Percentiles rank a stretch among this genome's conserved stretches.
Evolutionary conservation across 2,888 invertebrate genomes (phyloP).

Genomic region (Philhelius pedissequus): DNA sequence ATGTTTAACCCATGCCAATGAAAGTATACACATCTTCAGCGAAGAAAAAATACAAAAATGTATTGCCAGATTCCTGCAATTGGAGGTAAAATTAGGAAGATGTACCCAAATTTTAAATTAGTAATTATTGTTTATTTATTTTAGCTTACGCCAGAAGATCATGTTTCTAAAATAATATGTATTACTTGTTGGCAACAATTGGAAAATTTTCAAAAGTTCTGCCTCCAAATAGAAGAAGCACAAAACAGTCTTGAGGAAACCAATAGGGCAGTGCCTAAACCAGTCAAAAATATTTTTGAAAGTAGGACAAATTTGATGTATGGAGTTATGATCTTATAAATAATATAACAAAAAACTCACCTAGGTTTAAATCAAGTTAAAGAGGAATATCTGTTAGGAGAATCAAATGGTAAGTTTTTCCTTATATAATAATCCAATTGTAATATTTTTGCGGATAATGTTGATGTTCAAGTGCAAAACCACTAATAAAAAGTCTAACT

Average conservation of each 20-base stretch:
- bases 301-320: neutral
- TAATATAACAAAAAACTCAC: no score
- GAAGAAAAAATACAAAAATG: neutral
- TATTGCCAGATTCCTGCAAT: neutral
- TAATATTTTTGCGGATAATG: no score
- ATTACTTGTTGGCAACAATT: constrained; percentile 60
- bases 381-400: neutral
- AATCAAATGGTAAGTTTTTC: neutral
- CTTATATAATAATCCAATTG: neutral
- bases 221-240: constrained; percentile 42
- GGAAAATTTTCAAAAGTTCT: constrained; percentile 64
- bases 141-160: constrained; percentile 41
- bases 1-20: constrained; percentile 28
- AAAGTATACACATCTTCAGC: neutral
- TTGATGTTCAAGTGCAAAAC: no score
- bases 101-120: neutral
- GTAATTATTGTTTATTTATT: neutral
- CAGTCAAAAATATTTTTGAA: neutral
- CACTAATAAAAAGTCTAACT: no score
- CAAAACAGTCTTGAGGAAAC: constrained; percentile 12
- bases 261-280: neutral
- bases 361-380: neutral
- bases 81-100: constrained; percentile 15
- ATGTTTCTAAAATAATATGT: constrained; percentile 58
- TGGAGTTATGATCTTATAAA: neutral